phyloP scores from a whole-genome alignment of 2,888 invertebrate species.

The Thalpophila matura region DNA sequence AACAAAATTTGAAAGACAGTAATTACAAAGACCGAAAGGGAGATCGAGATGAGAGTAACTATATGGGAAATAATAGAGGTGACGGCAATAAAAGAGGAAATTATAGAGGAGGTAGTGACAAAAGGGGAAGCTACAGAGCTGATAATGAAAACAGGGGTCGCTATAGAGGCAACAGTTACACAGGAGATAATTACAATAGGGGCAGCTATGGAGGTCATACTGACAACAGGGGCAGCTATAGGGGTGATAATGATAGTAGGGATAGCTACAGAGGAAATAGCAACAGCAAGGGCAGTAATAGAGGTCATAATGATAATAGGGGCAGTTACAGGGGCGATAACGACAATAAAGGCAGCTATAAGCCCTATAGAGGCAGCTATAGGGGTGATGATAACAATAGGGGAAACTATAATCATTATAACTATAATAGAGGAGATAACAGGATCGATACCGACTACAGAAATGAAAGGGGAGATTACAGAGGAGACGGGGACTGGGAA shows the following conservation, averaged over 20 bases:
- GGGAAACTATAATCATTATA: neutral
- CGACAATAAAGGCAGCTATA: neutral
- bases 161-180: slow-evolving; percentile 3
- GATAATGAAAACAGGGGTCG: neutral
- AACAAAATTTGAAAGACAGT: slow-evolving; percentile 24
- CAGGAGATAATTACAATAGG: neutral
- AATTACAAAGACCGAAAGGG: slow-evolving; percentile 2
- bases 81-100: neutral
- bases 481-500: slow-evolving; percentile 1
- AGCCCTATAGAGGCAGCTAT: neutral
- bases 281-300: neutral
- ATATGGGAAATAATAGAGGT: slow-evolving; percentile 11
- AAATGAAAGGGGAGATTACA: neutral
- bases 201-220: neutral
- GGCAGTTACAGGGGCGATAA: neutral
- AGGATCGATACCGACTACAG: neutral
- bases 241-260: neutral
- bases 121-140: neutral
- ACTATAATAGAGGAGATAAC: slow-evolving; percentile 11
- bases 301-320: neutral
- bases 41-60: neutral
- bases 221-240: neutral
- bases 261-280: neutral
- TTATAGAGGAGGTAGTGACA: neutral
- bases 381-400: slow-evolving; percentile 3